Percentiles rank a stretch among this genome's conserved stretches.
These are phyloP conservation scores for Poecilobothrus nobilitatus DNA, from an alignment of 2,888 invertebrate species.

Conservation along the genomic window DNA sequence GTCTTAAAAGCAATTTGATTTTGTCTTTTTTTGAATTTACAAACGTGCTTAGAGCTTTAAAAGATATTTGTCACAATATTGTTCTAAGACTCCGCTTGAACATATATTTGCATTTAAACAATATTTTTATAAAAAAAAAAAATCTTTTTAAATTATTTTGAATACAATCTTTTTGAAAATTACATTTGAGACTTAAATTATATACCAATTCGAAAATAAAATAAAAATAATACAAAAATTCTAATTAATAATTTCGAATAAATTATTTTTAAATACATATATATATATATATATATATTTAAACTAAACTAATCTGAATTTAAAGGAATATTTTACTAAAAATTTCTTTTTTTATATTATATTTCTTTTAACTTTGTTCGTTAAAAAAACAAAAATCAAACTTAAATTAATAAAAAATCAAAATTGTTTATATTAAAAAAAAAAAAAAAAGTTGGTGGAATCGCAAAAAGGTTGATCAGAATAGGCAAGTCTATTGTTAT, in stretches of 20 bases:
- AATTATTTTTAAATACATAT: no score
- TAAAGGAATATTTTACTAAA: not conserved
- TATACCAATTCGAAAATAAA: no score
- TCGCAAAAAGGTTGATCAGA: slow-evolving; percentile 39
- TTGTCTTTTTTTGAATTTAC: no score
- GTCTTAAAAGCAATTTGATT: no score
- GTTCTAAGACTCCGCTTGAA: no score
- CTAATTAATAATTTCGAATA: no score
- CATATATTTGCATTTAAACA: not conserved
- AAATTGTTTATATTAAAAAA: slow-evolving; percentile 1
- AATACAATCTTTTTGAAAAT: not conserved
- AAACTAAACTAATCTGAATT: no score
- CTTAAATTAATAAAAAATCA: not conserved
- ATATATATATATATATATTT: no score
- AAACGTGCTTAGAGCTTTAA: no score
- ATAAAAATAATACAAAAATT: no score
- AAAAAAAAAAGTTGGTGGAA: slow-evolving; percentile 38
- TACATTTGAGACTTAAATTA: not conserved
- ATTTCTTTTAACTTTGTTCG: not conserved
- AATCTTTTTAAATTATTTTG: not conserved
- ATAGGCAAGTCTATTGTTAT: slow-evolving; percentile 39
- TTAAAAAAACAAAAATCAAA: not conserved
- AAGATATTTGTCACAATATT: no score
- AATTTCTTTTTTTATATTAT: not conserved
- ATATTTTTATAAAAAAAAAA: not conserved